Percentiles rank a stretch among this genome's conserved stretches.
Conservation (phyloP, 64 coral and sea anemone genomes). For the Astreopora myriophthalma region DNA sequence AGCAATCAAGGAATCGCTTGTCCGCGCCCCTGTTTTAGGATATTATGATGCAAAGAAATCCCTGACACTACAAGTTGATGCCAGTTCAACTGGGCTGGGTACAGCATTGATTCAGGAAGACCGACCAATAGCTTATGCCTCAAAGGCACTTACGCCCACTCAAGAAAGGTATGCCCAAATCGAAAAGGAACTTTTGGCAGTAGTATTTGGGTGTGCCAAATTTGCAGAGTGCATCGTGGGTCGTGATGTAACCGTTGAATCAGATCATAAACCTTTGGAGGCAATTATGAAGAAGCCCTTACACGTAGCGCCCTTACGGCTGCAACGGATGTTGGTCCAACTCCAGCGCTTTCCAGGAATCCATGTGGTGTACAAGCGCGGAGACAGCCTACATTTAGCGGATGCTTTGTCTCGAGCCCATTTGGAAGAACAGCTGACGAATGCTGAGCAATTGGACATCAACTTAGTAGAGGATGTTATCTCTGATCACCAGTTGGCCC, state of each 20-base stretch:
- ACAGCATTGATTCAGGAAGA: neutral
- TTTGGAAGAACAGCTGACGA: no score
- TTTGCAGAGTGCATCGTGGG: constrained; percentile 38
- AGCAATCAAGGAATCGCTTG: constrained; percentile 36
- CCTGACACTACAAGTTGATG: constrained; percentile 37
- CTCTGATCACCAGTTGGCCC: constrained; percentile 5
- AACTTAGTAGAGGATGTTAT: constrained; percentile 7
- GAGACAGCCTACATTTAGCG: neutral
- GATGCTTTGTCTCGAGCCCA: no score
- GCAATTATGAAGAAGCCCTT: neutral
- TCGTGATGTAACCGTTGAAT: neutral
- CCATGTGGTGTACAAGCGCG: constrained; percentile 11
- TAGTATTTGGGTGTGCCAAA: constrained; percentile 58
- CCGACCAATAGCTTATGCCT: constrained; percentile 4
- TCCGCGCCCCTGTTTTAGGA: constrained; percentile 4
- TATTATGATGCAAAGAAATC: constrained; percentile 1
- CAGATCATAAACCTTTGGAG: constrained; percentile 22
- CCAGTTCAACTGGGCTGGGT: constrained; percentile 8
- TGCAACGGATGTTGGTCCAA: constrained; percentile 49
- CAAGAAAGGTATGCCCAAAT: constrained; percentile 50
- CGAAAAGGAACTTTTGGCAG: constrained; percentile 29
- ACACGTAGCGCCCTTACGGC: neutral
- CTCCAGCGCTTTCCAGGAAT: constrained; percentile 5
- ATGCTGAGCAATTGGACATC: constrained; percentile 32
- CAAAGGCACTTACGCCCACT: constrained; percentile 31